Percentiles rank a stretch among this genome's conserved stretches.
These are phyloP conservation scores for Ormyrus labotus DNA, from an alignment of 2,888 invertebrate species.

Conservation along the genomic window DNA sequence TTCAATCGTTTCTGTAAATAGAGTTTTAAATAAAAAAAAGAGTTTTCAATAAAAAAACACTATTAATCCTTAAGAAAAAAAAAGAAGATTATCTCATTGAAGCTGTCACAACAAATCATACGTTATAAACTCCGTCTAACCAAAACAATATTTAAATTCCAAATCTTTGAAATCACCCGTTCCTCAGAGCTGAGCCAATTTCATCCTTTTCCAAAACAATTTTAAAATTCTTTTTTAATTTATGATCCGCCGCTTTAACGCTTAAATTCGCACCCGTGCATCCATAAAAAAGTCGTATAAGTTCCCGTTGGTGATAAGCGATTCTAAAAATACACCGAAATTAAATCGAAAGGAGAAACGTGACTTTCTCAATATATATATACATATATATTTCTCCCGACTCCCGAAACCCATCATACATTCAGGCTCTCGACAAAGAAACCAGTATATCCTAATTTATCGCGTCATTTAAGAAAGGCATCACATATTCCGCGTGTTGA, in stretches of 20 bases:
- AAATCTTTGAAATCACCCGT: not conserved
- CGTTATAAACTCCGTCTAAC: no score
- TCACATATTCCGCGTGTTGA: not conserved
- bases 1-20: no score
- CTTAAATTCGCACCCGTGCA: not conserved
- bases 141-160: not conserved
- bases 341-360: slow-evolving; percentile 11
- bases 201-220: slow-evolving; percentile 7
- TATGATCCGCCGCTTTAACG: not conserved
- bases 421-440: slow-evolving; percentile 35
- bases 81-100: no score
- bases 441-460: slow-evolving; percentile 49
- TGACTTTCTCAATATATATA: not conserved
- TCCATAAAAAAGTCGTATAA: slow-evolving; percentile 22
- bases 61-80: no score
- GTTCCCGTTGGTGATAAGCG: slow-evolving; percentile 12
- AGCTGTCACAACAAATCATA: no score
- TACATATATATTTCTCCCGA: not conserved
- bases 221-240: slow-evolving; percentile 11
- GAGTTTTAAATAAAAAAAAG: no score
- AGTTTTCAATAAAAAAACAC: no score
- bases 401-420: not conserved
- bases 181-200: not conserved
- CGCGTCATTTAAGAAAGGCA: slow-evolving; percentile 9
- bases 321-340: slow-evolving; percentile 42